Base-by-base conservation (phyloP, 2,888 invertebrate genomes). In the Rutpela maculata region DNA sequence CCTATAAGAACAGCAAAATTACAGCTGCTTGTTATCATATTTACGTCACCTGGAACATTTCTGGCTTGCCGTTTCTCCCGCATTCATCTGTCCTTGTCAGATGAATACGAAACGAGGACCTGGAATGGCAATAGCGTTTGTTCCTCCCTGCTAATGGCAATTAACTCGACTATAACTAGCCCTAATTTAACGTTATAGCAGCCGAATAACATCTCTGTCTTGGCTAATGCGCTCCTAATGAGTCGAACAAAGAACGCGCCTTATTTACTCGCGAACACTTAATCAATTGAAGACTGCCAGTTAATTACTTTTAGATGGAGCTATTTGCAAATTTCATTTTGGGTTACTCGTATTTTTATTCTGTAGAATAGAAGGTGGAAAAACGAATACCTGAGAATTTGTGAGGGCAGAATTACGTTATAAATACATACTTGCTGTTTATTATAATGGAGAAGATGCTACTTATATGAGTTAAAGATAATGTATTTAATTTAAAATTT, bases 161-260 rank as follows among this genome's bases (percentile, higher is more conserved):
- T 84, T 84, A 84, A 83, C 82, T 83, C 78, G 81, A 82, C 81
- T 82, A 83, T 81, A 83, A 84, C 82, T 83, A 79, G 80, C 81
- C 84, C 82, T 82, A 83, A 84, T 84, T 84, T 82, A 81, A 80
- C 82, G 78, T 81, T 80, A 82, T 82, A 76, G 78, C 80, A 75
- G 68, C 75, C 78, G 77, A 76, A 78, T 75, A 74, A 75, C 78
- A 77, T 81, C 78, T 82, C 79, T 82, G 79, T 83, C 80, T 80
- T 68, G 70, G 26, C 75, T 75, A 79, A 78, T 76, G 74, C 67
- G 38, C 56, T 62, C 69, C 68, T 75, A 76, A 80, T 78, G 79
- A 73, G 78, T 78, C 74, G 75, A 77, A 83, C 78, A 80, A 81
- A 81, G 83, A 79, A 74, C 69, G 75, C 43, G 35, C 55, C 50